Percentiles rank a stretch among this genome's conserved stretches.
Evolutionary conservation across 2,113 vertebrate species (phyloP).

Genomic region (Lamprologus tigripictilis): DNA sequence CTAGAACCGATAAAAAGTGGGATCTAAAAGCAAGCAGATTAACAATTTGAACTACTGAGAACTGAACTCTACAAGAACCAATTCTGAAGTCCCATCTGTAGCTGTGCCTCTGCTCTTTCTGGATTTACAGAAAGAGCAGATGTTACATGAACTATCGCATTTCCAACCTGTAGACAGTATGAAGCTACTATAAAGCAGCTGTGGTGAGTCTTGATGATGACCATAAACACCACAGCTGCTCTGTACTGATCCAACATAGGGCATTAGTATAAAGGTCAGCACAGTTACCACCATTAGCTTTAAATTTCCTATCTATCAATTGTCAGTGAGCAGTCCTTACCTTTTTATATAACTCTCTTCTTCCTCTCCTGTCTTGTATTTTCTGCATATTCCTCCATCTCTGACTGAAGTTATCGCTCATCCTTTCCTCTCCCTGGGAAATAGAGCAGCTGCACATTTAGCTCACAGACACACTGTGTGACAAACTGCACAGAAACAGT

Average conservation of each 20-base stretch:
- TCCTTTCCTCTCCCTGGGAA: neutral
- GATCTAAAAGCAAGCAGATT: neutral
- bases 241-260: neutral
- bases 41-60: neutral
- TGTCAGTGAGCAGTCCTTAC: neutral
- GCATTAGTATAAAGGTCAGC: neutral
- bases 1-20: neutral
- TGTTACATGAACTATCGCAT: neutral
- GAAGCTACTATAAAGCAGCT: neutral
- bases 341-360: neutral
- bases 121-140: neutral
- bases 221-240: neutral
- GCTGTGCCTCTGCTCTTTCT: neutral
- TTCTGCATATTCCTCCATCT: neutral
- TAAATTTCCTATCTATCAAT: neutral
- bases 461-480: neutral
- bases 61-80: neutral
- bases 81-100: neutral
- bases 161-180: neutral
- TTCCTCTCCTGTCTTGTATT: neutral
- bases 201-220: neutral
- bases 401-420: neutral
- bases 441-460: neutral
- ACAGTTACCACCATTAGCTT: neutral
- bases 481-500: neutral